A percentile compares a stretch with the other conserved stretches of the same genome.
These are phyloP conservation scores for Troides oblongomaculatus DNA, from an alignment of 2,888 invertebrate species.

Conservation along the genomic window DNA sequence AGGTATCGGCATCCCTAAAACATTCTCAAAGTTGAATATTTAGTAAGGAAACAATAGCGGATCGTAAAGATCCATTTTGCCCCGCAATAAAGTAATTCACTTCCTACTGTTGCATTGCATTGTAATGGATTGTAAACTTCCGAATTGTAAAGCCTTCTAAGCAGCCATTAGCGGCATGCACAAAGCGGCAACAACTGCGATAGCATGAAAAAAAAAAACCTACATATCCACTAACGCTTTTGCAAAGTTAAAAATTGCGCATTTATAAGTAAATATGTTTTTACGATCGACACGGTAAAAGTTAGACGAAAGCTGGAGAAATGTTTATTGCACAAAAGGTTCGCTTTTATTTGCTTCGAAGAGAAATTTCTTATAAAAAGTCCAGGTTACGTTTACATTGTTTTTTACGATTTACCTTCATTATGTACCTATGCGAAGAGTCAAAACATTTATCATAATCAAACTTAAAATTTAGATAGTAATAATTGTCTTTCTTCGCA, in stretches of 20 bases:
- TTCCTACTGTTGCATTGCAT: constrained; percentile 68
- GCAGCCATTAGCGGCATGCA: constrained; percentile 64
- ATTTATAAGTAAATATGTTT: constrained; percentile 33
- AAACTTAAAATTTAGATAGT: too few species aligned
- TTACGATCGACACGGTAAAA: constrained; percentile 23
- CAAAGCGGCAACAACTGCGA: constrained; percentile 37
- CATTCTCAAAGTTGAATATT: constrained; percentile 45
- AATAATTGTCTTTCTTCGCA: too few species aligned
- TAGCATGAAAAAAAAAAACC: not conserved
- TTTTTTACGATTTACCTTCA: not conserved
- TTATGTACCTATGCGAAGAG: too few species aligned
- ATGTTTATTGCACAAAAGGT: constrained; percentile 57
- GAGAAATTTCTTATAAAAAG: constrained; percentile 25
- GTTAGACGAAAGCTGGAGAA: constrained; percentile 28
- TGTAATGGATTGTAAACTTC: constrained; percentile 71
- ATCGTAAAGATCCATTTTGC: constrained; percentile 68
- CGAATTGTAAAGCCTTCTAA: constrained; percentile 63
- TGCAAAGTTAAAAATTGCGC: constrained; percentile 24
- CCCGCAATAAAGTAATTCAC: constrained; percentile 68
- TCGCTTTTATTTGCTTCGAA: constrained; percentile 29
- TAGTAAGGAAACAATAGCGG: constrained; percentile 47
- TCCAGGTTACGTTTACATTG: not conserved
- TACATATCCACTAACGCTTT: constrained; percentile 8
- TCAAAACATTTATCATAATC: too few species aligned
- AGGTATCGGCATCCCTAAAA: constrained; percentile 59